phyloP scores from a whole-genome alignment of 2,888 invertebrate genomes.

The Pristionchus exspectatus region DNA sequence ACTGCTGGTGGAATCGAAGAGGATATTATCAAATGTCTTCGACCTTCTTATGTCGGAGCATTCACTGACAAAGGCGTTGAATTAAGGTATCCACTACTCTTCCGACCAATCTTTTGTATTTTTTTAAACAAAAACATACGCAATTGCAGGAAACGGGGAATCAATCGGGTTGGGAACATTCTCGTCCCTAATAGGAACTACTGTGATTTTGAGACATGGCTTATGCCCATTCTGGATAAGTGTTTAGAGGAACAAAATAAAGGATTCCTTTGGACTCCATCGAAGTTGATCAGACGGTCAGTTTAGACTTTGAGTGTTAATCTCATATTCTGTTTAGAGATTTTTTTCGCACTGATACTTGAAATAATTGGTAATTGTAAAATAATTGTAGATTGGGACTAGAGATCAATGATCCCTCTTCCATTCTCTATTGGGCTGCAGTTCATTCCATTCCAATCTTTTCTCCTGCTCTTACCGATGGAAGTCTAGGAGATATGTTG shows the following conservation, averaged over 20 bases:
- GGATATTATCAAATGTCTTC: conserved; percentile 98
- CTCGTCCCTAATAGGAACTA: conserved; percentile 98
- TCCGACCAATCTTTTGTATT: not conserved
- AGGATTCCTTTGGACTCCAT: conserved; percentile 90
- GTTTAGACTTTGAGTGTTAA: not conserved
- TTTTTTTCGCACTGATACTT: not conserved
- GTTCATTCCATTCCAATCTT: conserved; percentile 95
- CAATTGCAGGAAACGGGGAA: conserved; percentile 83
- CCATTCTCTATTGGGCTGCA: conserved; percentile 83
- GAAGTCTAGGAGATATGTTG: conserved; percentile 95
- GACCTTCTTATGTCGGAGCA: conserved; percentile 91
- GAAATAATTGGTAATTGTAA: not conserved
- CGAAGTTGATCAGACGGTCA: conserved; percentile 85
- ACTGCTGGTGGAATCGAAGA: conserved; percentile 99
- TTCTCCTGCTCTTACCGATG: conserved; percentile 97
- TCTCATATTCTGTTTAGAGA: not conserved
- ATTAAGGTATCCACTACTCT: conserved; percentile 82
- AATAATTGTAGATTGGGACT: conserved; percentile 85
- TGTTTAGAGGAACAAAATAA: conserved; percentile 89
- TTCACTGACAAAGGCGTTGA: conserved; percentile 71
- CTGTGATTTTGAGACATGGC: conserved; percentile 95
- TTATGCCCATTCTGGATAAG: conserved; percentile 92
- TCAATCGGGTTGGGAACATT: conserved; percentile 93
- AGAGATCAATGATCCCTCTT: conserved; percentile 91
- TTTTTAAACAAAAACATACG: not conserved